Percentiles rank a stretch among this genome's conserved stretches.
Evolutionary conservation across 2,888 invertebrate species (phyloP).

Genomic region (Torymus aiolomorphi): DNA sequence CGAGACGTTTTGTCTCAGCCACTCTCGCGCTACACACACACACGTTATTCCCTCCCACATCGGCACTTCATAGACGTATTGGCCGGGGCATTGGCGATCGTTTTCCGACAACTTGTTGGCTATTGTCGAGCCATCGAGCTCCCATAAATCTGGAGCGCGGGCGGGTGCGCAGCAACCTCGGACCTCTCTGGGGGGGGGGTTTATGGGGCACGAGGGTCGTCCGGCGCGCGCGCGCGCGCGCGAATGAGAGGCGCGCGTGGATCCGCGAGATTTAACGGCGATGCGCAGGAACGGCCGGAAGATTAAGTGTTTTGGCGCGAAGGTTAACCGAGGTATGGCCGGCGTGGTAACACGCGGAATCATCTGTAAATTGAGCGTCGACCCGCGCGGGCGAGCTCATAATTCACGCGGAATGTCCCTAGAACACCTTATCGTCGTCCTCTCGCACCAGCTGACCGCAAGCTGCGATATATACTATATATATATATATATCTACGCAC

Average conservation of each 20-base stretch:
- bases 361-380: constrained; percentile 80
- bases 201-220: constrained; percentile 70
- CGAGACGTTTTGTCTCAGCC: constrained; percentile 43
- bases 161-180: constrained; percentile 56
- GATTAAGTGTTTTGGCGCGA: constrained; percentile 62
- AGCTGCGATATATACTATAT: no score
- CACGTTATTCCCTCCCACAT: background rate
- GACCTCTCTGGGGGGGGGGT: constrained; percentile 63
- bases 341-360: constrained; percentile 78
- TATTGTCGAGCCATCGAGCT: constrained; percentile 72
- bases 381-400: constrained; percentile 75
- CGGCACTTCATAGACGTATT: constrained; percentile 56
- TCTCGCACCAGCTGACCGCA: no score
- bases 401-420: constrained; percentile 73
- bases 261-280: constrained; percentile 28
- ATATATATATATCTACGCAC: no score
- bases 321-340: constrained; percentile 76
- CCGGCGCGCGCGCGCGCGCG: constrained; percentile 56
- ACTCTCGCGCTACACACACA: background rate
- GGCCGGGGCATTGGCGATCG: constrained; percentile 60
- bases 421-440: no score
- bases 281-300: constrained; percentile 62
- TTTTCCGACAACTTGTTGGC: constrained; percentile 75
- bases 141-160: constrained; percentile 71
- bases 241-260: constrained; percentile 17